Conservation (phyloP, 2,797 vertebrate genomes). For the Oreochromis grahami region DNA sequence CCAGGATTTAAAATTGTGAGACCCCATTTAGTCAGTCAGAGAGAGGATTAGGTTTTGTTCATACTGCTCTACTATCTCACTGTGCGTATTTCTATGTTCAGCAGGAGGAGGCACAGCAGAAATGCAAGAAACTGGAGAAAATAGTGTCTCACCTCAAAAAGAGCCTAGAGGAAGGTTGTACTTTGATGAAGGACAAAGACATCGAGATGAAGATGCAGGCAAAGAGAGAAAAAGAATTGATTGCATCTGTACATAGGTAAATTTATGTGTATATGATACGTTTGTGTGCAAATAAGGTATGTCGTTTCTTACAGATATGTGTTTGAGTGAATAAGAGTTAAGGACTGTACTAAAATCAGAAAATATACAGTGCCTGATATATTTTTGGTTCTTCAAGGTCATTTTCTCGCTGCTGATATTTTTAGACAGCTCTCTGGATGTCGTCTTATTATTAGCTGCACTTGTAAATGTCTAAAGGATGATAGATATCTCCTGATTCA, state of each 20-base stretch:
- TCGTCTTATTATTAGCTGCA: background rate
- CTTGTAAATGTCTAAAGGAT: background rate
- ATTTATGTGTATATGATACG: background rate
- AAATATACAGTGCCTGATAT: background rate
- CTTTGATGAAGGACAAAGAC: constrained; percentile 78
- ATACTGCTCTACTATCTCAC: background rate
- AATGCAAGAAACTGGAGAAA: constrained; percentile 75
- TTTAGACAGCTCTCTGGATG: background rate
- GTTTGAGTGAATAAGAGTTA: background rate
- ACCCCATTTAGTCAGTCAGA: background rate
- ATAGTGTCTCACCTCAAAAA: constrained; percentile 79
- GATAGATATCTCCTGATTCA: background rate
- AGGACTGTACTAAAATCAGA: background rate
- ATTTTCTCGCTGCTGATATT: background rate
- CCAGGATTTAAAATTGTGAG: background rate
- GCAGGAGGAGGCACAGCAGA: constrained; percentile 76
- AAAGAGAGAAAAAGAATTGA: constrained; percentile 87
- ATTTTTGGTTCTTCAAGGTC: background rate
- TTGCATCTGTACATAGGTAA: constrained; percentile 88
- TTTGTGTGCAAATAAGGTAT: background rate
- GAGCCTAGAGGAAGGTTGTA: constrained; percentile 72
- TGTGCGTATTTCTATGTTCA: constrained; percentile 3
- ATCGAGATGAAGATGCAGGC: constrained; percentile 80
- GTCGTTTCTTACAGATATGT: background rate
- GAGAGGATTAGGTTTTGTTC: background rate